phyloP scores from a whole-genome alignment of 92 coral and sea anemone genomes.

The Epizoanthus scotinus region DNA sequence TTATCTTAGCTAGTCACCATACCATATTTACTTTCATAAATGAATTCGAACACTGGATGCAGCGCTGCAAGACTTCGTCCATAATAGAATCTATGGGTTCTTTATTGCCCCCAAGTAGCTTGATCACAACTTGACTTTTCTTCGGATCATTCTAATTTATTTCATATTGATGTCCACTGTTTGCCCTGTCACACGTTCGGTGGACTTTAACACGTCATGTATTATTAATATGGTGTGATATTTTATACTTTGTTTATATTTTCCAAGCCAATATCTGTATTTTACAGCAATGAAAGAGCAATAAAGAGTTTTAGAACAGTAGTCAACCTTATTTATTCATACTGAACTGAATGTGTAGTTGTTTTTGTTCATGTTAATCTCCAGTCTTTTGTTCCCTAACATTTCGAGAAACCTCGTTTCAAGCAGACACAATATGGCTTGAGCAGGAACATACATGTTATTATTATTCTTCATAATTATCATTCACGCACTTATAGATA shows the following conservation, averaged over 20 bases:
- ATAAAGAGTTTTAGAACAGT: not conserved
- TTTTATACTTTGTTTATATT: slow-evolving; percentile 2
- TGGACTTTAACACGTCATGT: not conserved
- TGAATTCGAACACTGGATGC: no score
- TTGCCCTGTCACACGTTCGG: not conserved
- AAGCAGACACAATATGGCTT: not conserved
- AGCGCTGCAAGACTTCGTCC: no score
- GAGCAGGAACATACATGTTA: no score
- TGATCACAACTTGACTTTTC: not conserved
- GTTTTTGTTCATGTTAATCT: not conserved
- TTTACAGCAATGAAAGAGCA: not conserved
- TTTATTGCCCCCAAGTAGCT: no score
- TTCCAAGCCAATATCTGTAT: not conserved
- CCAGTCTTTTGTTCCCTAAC: not conserved
- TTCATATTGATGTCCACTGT: not conserved
- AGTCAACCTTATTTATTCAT: not conserved
- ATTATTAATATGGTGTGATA: not conserved
- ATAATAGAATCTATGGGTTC: no score
- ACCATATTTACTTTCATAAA: no score
- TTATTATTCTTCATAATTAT: no score
- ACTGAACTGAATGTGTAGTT: not conserved
- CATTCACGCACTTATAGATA: no score
- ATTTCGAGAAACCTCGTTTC: not conserved
- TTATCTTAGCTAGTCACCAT: no score
- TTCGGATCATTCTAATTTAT: not conserved